Conservation (phyloP, 2,113 vertebrate species). For the Podiceps cristatus region DNA sequence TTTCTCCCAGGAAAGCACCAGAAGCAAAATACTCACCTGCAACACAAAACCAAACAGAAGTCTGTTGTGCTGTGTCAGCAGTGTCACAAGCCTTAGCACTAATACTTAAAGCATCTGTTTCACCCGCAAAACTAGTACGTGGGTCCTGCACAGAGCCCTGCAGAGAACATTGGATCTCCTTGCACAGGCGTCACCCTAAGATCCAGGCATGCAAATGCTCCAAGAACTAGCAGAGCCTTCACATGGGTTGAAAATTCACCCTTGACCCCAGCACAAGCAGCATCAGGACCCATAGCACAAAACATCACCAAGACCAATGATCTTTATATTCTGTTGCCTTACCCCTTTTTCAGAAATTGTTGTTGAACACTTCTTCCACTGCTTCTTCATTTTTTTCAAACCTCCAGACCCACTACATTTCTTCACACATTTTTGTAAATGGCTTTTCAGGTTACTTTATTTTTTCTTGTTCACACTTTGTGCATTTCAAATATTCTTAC, state of each 20-base stretch:
- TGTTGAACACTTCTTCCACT: background rate
- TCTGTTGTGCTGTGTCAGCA: background rate
- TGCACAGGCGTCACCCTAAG: background rate
- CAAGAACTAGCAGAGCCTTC: background rate
- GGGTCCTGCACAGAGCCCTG: background rate
- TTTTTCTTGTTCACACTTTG: background rate
- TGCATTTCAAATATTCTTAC: background rate
- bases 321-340: background rate
- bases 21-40: background rate
- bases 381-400: background rate
- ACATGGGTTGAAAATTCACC: background rate
- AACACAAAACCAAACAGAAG: background rate
- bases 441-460: background rate
- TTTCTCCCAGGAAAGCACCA: background rate
- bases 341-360: background rate
- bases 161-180: background rate
- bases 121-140: fast-evolving
- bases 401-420: background rate
- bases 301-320: background rate
- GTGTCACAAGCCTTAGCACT: background rate
- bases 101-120: background rate
- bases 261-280: fast-evolving
- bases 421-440: background rate
- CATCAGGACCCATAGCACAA: fast-evolving
- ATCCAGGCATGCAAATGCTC: background rate